Evolutionary conservation across 2,113 vertebrate species (phyloP), one percentile per base, ranked within the genome.

Genomic region (Catharus fuscescens): DNA sequence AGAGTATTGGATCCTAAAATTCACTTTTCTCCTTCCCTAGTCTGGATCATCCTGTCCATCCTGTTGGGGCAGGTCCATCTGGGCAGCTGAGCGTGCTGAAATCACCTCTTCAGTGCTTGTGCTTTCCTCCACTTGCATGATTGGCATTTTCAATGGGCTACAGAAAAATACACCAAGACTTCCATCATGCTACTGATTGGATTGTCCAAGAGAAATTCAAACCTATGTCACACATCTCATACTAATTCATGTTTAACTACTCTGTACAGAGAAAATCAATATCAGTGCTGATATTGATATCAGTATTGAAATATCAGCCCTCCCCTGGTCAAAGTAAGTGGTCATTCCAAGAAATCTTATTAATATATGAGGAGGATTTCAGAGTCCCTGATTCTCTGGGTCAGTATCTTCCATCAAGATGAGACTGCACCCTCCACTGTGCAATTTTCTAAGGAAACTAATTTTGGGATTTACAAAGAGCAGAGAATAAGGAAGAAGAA

Each of bases 51-150:
- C 5, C 20, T 64, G 14, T 56, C 23, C 16, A 10, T 52, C 14
- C 24, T 44, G 34, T 32, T 53, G 62, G 20, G 44, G 20, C 34
- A 64, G 4, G 36, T 32, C 19, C 10, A 32, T 2, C 61, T 10
- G 8, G 13, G 15, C 15, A 52, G 31, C 4, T 0, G 2, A 74
- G 13, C 0, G 0, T 62, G 61, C 9, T 67, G 60, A 54, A 81
- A 34, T 54, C 14, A 23, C 18, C 7, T 70, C 16, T 65, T 70
- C 45, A 19, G 28, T 24, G 28, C 18, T 69, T 82, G 6, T 19
- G 24, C 4, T 84, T 79, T 74, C 8, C 9, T 70, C 10, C 5
- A 5, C 14, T 70, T 66, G 9, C 31, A 40, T 14, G 4, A 48
- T 16, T 23, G 16, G 11, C 5, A 23, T 82, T 72, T 81, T 76